A percentile compares a stretch with the other conserved stretches of the same genome.
Evolutionary conservation across 2,113 vertebrate genomes (phyloP).

Genomic region (Sinocyclocheilus anshuiensis): DNA sequence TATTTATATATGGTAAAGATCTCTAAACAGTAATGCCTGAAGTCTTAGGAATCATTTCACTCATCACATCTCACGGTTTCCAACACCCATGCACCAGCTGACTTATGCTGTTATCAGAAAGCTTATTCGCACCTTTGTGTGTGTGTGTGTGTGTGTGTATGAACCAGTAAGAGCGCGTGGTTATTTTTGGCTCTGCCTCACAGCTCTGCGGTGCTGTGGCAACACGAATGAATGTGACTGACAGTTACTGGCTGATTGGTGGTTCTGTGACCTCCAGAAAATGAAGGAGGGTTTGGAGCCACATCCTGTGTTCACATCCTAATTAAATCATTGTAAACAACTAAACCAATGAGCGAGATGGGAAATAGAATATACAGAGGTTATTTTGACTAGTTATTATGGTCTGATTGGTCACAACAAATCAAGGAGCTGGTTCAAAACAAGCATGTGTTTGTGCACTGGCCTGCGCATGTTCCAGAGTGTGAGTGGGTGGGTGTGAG

Average conservation of each 20-base stretch:
- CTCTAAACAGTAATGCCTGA: neutral
- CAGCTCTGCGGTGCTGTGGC: conserved; percentile 43
- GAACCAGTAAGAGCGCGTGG: conserved; percentile 47
- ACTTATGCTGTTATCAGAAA: conserved; percentile 38
- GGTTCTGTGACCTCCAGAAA: conserved; percentile 34
- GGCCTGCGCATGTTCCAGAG: neutral
- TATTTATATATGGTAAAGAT: neutral
- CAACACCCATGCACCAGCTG: conserved; percentile 43
- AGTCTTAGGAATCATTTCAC: conserved; percentile 44
- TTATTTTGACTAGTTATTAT: conserved; percentile 4
- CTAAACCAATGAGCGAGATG: neutral
- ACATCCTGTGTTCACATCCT: conserved; percentile 31
- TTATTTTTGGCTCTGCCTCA: conserved; percentile 51
- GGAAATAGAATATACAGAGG: neutral
- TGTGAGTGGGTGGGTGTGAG: neutral
- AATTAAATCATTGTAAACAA: neutral
- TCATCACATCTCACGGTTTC: conserved; percentile 23
- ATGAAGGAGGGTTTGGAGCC: conserved; percentile 16
- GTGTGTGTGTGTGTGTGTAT: conserved; percentile 12
- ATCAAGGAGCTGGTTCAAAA: neutral
- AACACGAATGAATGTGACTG: conserved; percentile 44
- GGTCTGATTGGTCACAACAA: neutral
- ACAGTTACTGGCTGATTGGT: conserved; percentile 20
- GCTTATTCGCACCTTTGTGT: conserved; percentile 10
- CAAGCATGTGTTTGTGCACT: neutral